A percentile compares a stretch with the other conserved stretches of the same genome.
phyloP scores from a whole-genome alignment of 2,113 vertebrate species.

The Cacatua alba region DNA sequence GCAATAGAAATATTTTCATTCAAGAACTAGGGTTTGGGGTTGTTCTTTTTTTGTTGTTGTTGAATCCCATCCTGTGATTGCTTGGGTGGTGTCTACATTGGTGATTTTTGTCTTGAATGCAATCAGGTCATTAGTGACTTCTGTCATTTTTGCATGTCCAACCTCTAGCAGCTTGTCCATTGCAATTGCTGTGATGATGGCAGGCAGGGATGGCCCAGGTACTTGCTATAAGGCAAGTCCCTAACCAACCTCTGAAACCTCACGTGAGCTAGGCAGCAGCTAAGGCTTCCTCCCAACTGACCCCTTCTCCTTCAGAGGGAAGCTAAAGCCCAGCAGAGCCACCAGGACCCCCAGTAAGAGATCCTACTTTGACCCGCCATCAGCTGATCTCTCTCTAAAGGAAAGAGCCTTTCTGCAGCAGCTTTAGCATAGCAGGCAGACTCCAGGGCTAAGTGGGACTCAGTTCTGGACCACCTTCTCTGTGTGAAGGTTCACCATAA shows the following conservation, averaged over 20 bases:
- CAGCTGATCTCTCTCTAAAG: not conserved
- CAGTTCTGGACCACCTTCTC: not conserved
- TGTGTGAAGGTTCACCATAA: not conserved
- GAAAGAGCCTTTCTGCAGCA: not conserved
- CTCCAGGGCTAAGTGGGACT: not conserved
- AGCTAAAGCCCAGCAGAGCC: not conserved
- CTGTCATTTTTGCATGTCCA: not conserved
- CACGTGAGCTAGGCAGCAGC: not conserved
- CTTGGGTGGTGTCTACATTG: fast-evolving
- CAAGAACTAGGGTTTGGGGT: not conserved
- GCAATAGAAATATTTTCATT: not conserved
- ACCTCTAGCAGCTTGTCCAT: not conserved
- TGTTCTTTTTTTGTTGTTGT: not conserved
- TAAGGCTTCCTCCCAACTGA: not conserved
- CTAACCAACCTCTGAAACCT: not conserved
- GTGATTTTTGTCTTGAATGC: not conserved
- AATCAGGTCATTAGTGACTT: not conserved
- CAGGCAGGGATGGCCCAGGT: not conserved
- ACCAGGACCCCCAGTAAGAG: not conserved
- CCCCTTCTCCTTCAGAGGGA: not conserved
- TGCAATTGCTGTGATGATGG: fast-evolving
- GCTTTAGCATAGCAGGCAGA: fast-evolving
- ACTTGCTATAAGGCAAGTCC: not conserved
- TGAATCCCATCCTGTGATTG: fast-evolving
- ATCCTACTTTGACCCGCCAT: not conserved